Evolutionary conservation across 2,113 vertebrate genomes (phyloP).

Genomic region (Marcusenius ussheri): DNA sequence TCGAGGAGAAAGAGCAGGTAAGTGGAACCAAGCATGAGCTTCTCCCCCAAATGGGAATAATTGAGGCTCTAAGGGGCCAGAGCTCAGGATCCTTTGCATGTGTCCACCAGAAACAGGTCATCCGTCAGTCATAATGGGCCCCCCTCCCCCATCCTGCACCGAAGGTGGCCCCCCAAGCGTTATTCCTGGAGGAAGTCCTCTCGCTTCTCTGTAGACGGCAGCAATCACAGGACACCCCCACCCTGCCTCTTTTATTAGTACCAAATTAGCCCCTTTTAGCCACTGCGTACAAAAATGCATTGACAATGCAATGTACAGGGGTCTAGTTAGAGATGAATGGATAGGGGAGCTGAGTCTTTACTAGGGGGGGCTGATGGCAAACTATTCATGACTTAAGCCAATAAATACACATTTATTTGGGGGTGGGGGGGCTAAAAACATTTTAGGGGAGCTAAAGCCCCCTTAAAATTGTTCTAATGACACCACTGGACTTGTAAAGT

Average conservation of each 20-base stretch:
- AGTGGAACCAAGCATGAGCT: neutral
- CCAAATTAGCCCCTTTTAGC: neutral
- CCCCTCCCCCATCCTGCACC: conserved; percentile 28
- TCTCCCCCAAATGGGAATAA: neutral
- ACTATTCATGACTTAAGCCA: neutral
- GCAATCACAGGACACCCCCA: conserved; percentile 30
- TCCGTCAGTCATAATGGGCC: conserved; percentile 41
- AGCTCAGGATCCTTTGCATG: neutral
- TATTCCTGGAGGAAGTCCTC: conserved; percentile 27
- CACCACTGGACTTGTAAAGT: neutral
- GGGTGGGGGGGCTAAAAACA: neutral
- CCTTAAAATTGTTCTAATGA: neutral
- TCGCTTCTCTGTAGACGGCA: conserved; percentile 25
- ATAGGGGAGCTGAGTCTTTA: neutral
- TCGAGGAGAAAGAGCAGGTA: neutral
- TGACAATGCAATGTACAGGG: neutral
- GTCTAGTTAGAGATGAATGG: neutral
- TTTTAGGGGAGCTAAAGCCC: neutral
- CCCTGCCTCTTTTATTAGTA: conserved; percentile 31
- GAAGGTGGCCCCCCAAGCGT: conserved; percentile 29
- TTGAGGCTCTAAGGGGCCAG: neutral
- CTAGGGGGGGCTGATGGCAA: neutral
- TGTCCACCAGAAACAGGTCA: neutral
- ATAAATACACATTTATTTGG: neutral
- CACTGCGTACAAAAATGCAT: neutral